Evolutionary conservation across 2,888 invertebrate genomes (phyloP).

Genomic region (Xestobium rufovillosum): DNA sequence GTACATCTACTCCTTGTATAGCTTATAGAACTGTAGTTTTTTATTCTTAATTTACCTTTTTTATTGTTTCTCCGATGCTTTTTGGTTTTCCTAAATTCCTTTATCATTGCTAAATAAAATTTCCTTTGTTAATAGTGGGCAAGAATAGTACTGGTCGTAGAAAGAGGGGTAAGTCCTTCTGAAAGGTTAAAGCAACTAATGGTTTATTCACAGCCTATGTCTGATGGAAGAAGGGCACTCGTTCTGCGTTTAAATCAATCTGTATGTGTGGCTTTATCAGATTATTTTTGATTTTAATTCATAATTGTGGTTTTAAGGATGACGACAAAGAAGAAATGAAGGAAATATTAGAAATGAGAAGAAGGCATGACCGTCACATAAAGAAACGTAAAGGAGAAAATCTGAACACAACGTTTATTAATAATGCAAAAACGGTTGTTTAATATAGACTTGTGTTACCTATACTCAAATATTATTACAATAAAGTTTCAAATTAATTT

Average conservation of each 20-base stretch:
- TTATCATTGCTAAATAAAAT: too few relatives aligned
- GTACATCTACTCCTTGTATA: too few relatives aligned
- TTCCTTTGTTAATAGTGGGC: too few relatives aligned
- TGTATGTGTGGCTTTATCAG: slow-evolving; percentile 46
- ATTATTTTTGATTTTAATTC: slow-evolving; percentile 8
- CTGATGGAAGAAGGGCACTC: slow-evolving; percentile 74
- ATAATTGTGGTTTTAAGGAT: slow-evolving; percentile 51
- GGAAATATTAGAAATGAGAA: slow-evolving; percentile 84
- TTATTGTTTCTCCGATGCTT: too few relatives aligned
- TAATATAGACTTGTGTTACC: too few relatives aligned
- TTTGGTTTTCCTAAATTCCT: too few relatives aligned
- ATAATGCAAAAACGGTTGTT: too few relatives aligned
- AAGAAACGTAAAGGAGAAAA: slow-evolving; percentile 61
- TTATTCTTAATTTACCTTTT: too few relatives aligned
- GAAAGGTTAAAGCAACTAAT: slow-evolving; percentile 78
- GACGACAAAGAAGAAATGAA: slow-evolving; percentile 93
- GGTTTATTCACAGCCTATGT: slow-evolving; percentile 93
- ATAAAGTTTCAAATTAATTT: too few relatives aligned
- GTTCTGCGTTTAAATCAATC: slow-evolving; percentile 84
- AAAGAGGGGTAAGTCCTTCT: slow-evolving; percentile 88
- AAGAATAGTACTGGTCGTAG: slow-evolving; percentile 91
- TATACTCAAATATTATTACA: too few relatives aligned
- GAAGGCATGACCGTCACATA: slow-evolving; percentile 73
- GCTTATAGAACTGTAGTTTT: too few relatives aligned
- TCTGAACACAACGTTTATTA: too few relatives aligned